phyloP scores from a whole-genome alignment of 2,888 invertebrate species.

The Aleiodes leptofemur region DNA sequence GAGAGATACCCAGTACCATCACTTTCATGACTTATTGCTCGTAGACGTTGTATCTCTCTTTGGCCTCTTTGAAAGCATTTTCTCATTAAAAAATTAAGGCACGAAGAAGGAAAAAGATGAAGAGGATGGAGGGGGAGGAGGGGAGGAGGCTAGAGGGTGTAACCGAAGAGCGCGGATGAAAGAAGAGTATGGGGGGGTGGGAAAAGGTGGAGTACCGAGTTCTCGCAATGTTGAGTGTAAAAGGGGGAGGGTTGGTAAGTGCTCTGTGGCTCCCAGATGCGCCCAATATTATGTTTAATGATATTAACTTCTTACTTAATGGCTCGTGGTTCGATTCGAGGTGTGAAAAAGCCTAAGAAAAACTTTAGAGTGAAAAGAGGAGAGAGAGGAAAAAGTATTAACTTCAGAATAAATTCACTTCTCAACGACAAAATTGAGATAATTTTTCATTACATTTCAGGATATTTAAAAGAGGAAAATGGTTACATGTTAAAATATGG shows the following conservation, averaged over 20 bases:
- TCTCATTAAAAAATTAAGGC: conserved; percentile 80
- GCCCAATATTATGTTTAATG: conserved; percentile 76
- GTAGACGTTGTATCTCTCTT: conserved; percentile 73
- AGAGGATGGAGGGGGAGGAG: conserved; percentile 46
- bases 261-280: conserved; percentile 75
- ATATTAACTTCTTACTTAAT: conserved; percentile 76
- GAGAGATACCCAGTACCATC: conserved; percentile 44
- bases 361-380: conserved; percentile 38
- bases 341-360: conserved; percentile 63
- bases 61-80: conserved; percentile 80
- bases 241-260: conserved; percentile 67
- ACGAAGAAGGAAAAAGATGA: conserved; percentile 53
- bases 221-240: conserved; percentile 53
- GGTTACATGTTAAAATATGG: too few species aligned
- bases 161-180: conserved; percentile 53
- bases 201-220: conserved; percentile 54
- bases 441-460: too few species aligned
- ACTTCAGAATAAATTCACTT: conserved; percentile 41
- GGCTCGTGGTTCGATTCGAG: conserved; percentile 75
- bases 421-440: conserved; percentile 42
- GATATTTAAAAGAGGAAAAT: too few species aligned
- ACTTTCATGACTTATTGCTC: conserved; percentile 72
- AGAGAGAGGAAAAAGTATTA: conserved; percentile 38
- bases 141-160: conserved; percentile 47
- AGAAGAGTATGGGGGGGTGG: conserved; percentile 49